Conservation (phyloP, 2,113 vertebrate genomes). For the Myotis yumanensis region DNA sequence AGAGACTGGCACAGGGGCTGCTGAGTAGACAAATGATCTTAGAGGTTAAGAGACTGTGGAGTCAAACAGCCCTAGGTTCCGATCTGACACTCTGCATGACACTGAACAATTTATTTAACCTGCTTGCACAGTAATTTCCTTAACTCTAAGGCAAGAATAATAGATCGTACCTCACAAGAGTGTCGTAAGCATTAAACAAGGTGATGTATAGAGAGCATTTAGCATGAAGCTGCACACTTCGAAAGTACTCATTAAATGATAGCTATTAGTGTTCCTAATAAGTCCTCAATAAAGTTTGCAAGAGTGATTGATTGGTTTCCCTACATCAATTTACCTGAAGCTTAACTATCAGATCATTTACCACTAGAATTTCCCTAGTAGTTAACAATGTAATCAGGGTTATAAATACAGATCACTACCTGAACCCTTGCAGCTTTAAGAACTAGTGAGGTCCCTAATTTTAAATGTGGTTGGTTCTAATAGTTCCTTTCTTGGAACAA, state of each 20-base stretch:
- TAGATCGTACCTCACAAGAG: neutral
- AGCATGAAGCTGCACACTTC: neutral
- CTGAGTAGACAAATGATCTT: constrained; percentile 26
- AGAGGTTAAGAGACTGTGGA: neutral
- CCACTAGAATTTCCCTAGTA: neutral
- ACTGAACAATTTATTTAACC: constrained; percentile 16
- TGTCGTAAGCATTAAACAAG: neutral
- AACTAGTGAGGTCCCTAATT: neutral
- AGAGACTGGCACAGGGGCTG: neutral
- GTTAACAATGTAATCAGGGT: neutral
- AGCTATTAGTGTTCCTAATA: constrained; percentile 44
- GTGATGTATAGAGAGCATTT: constrained; percentile 6
- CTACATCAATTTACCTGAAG: neutral
- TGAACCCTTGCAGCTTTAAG: neutral
- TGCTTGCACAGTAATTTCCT: constrained; percentile 8
- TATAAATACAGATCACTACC: constrained; percentile 20
- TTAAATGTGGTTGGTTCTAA: constrained; percentile 48
- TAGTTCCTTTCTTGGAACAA: constrained; percentile 72
- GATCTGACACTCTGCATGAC: neutral
- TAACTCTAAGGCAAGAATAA: constrained; percentile 45
- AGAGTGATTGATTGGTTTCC: constrained; percentile 26
- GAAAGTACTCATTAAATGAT: constrained; percentile 26
- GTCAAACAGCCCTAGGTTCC: neutral
- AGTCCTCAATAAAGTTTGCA: neutral
- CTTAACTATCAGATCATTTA: constrained; percentile 31